Evolutionary conservation across 2,797 vertebrate genomes (phyloP).

Genomic region (Picus viridis): DNA sequence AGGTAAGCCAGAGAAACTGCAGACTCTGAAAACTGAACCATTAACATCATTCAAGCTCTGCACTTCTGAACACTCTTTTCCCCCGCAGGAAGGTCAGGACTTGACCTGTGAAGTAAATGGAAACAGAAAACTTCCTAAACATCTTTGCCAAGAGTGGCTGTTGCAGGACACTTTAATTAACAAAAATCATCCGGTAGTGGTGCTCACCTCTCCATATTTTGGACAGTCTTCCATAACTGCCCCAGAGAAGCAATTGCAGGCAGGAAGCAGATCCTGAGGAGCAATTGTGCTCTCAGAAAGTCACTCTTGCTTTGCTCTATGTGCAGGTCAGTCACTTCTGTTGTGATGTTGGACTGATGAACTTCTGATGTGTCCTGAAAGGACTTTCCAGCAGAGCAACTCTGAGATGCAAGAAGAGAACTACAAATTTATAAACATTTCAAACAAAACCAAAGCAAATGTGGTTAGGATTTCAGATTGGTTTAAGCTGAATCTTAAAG

Average conservation of each 20-base stretch:
- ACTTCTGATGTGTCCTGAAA: neutral
- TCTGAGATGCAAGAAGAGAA: neutral
- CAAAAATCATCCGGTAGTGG: neutral
- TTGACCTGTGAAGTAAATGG: conserved; percentile 30
- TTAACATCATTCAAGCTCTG: neutral
- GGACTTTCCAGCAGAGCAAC: neutral
- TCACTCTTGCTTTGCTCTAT: neutral
- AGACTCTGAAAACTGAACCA: conserved; percentile 19
- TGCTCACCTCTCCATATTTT: neutral
- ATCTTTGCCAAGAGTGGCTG: neutral
- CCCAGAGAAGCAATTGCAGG: neutral
- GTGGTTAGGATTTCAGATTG: neutral
- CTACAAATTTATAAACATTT: neutral
- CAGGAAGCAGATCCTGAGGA: neutral
- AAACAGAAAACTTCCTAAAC: conserved; percentile 36
- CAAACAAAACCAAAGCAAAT: neutral
- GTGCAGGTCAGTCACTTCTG: neutral
- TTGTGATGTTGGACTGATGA: conserved; percentile 4
- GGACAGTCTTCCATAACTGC: neutral
- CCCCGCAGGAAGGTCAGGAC: neutral
- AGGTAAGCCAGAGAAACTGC: neutral
- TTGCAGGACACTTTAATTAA: conserved; percentile 4
- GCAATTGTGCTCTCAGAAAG: neutral
- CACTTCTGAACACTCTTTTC: neutral
- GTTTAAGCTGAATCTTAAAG: neutral